Base-by-base conservation (phyloP, 2,113 vertebrate species). In the Manacus vitellinus region DNA sequence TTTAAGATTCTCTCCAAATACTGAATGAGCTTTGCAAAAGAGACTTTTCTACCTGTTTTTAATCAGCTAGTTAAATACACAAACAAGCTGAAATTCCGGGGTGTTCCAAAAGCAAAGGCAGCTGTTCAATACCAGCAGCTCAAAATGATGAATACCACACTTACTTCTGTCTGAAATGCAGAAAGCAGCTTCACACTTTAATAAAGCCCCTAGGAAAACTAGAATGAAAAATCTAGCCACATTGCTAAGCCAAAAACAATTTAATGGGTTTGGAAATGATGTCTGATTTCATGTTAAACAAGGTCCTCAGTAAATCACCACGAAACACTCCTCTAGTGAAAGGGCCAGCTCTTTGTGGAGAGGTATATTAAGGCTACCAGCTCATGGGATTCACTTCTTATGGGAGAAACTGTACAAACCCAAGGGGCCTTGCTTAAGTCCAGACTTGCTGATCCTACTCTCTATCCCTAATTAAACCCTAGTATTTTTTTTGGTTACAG, bases 131-230 rank as follows among this genome's bases (percentile, higher is more conserved):
- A 80, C 59, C 33, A 83, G 83, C 82, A 86, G 68, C 68, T 90
- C 75, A 67, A 39, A 88, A 59, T 77, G 54, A 90, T 83, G 59
- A 92, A 92, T 80, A 33, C 54, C 37, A 59, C 63, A 35, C 61
- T 81, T 79, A n/a, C 12, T 65, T 62, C 73, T 81, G 68, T 41
- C 59, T 43, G 59, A 88, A 95, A 83, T 43, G 75, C 27, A 84
- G 68, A 80, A 86, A 83, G 33, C 68, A 86, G 56, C 68, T 88
- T 84, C 76, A 87, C 49, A 25, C 43, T 89, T 71, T 61, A 95
- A 71, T 81, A 91, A 78, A 94, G 47, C 70, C 61, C 37, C 47
- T 55, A 72, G 74, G 61, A 87, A 95, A 89, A 58, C 25, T 28
- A 56, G 65, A 82, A 75, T 61, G 79, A 65, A 87, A 95, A 91